Base-by-base conservation (phyloP, 2,113 vertebrate species). In the Sminthopsis crassicaudata region DNA sequence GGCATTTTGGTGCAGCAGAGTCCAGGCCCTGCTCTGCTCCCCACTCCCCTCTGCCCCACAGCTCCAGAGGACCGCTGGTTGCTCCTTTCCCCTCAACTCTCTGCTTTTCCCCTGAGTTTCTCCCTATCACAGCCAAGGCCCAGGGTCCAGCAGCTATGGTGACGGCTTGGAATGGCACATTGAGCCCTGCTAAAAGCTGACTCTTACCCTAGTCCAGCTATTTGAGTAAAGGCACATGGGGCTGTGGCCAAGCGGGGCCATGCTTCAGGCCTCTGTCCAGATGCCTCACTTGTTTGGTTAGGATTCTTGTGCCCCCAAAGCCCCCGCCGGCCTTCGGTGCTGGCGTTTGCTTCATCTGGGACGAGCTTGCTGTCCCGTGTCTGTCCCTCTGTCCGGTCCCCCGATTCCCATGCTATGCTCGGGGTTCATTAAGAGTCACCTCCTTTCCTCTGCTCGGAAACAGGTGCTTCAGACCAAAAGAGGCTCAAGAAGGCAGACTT, bases 381-480 rank as follows among this genome's bases (percentile, higher is more conserved):
- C 88, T 25, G 19, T 25, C 36, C 22, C 42, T 48, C 19, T 42
- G 46, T 42, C 88, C 23, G 24, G 22, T 26, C 12, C 22, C 24
- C 9, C 30, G 0, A 6, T 46, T 8, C 88, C 42, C 19, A 9
- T 25, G 36, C 14, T 1, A 23, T 52, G 48, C 76, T 11, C 22
- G 42, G 88, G 46, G 60, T 57, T 46, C 54, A 91, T 6, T 60
- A 67, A 67, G 11, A 60, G 30, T 60, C 1, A 11, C 36, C 27
- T 76, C 36, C 46, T 48, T 67, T 5, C 60, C 76, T 42, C 95
- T 92, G 96, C 95, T 53, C 96, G 93, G 89, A 53, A 54, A 84
- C 97, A 99, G 99, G 99, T 99, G 91, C 99, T 99, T 67, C 99
- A 99, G 93, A 99, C 98, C 96, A 98, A 98, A 98, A 96, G 98